These are phyloP conservation scores for Peromyscus aztecus DNA, from an alignment of 2,797 vertebrate species.

Conservation along the genomic window DNA sequence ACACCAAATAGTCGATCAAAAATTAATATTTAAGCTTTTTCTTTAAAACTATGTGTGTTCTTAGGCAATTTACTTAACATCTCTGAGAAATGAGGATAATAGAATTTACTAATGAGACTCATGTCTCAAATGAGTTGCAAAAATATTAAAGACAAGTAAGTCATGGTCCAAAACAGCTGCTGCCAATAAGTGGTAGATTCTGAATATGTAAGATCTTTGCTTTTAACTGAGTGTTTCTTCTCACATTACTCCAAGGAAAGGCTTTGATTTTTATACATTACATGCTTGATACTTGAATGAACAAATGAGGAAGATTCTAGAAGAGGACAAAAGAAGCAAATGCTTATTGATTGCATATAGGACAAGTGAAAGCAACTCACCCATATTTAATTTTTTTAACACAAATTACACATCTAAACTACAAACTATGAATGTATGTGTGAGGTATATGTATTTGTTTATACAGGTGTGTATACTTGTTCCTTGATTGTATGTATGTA, in stretches of 20 bases:
- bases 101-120: neutral
- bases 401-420: neutral
- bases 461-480: neutral
- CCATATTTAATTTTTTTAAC: neutral
- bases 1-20: neutral
- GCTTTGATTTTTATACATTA: neutral
- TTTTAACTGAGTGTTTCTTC: neutral
- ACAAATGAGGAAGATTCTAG: neutral
- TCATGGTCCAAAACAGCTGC: neutral
- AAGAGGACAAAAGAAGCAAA: neutral
- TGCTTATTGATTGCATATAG: neutral
- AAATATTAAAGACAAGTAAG: neutral
- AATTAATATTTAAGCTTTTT: neutral
- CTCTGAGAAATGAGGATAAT: neutral
- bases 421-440: neutral
- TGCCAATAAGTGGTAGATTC: neutral
- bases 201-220: neutral
- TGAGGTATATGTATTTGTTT: neutral
- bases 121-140: neutral
- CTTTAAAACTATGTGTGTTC: neutral
- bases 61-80: neutral
- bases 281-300: neutral
- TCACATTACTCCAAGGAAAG: neutral
- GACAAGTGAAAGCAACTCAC: neutral
- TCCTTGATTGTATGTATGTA: neutral